Evolutionary conservation across 2,888 invertebrate genomes (phyloP).

Genomic region (Xestia rhomboidea): DNA sequence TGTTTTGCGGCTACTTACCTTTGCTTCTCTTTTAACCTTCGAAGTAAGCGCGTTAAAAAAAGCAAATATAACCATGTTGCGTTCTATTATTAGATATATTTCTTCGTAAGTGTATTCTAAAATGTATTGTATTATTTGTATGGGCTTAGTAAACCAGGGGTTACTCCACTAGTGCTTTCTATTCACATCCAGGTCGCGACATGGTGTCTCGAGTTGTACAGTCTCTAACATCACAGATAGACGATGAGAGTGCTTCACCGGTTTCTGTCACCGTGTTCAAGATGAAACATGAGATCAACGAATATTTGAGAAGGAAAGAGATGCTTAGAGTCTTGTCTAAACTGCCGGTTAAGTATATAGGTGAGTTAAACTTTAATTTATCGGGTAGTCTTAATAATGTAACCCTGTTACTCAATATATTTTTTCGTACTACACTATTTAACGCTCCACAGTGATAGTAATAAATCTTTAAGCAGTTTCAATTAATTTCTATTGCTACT

Average conservation of each 20-base stretch:
- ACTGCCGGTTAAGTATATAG: slow-evolving; percentile 87
- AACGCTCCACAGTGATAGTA: neutral
- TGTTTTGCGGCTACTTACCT: neutral
- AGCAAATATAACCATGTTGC: neutral
- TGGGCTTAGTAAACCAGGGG: too few relatives aligned
- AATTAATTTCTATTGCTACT: slow-evolving; percentile 12
- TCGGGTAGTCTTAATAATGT: neutral
- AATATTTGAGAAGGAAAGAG: slow-evolving; percentile 84
- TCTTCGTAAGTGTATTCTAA: neutral
- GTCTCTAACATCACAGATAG: slow-evolving; percentile 89
- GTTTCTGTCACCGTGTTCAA: slow-evolving; percentile 89
- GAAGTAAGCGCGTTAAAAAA: neutral
- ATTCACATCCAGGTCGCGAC: slow-evolving; percentile 88
- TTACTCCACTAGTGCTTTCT: neutral
- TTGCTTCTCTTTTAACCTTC: neutral
- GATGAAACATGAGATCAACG: slow-evolving; percentile 88
- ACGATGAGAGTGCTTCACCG: slow-evolving; percentile 83
- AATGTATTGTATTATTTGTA: too few relatives aligned
- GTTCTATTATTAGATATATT: neutral
- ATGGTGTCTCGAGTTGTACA: slow-evolving; percentile 92
- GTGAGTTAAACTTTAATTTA: slow-evolving; percentile 66
- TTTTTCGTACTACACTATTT: neutral
- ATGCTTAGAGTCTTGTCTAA: slow-evolving; percentile 85
- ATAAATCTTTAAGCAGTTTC: neutral
- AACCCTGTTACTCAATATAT: neutral